Percentiles rank a stretch among this genome's conserved stretches.
Evolutionary conservation across 2,113 vertebrate species (phyloP).

Genomic region (Hippopotamus amphibius): DNA sequence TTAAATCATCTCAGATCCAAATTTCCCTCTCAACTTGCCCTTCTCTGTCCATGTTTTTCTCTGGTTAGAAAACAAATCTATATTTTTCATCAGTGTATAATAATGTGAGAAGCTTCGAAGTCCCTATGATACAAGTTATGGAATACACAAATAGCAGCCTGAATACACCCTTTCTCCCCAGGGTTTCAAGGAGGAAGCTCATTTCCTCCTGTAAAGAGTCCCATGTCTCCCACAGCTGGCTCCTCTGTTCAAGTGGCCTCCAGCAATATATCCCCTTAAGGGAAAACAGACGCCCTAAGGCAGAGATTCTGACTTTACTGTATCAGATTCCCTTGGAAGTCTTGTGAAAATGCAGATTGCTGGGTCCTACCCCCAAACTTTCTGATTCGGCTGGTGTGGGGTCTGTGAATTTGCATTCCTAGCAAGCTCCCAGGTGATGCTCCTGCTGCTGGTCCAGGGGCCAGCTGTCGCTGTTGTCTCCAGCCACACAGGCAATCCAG

Average conservation of each 20-base stretch:
- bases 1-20: background rate
- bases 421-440: background rate
- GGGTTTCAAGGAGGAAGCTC: background rate
- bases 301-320: background rate
- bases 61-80: background rate
- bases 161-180: background rate
- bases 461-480: background rate
- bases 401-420: background rate
- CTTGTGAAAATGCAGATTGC: background rate
- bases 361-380: background rate
- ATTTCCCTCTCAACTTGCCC: background rate
- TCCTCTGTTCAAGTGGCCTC: background rate
- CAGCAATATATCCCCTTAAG: background rate
- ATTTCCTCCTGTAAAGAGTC: background rate
- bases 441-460: background rate
- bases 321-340: background rate
- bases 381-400: too few species aligned
- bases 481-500: background rate
- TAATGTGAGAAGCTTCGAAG: background rate
- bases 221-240: fast-evolving
- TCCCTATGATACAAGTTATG: background rate
- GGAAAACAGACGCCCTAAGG: background rate
- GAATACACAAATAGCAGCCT: background rate
- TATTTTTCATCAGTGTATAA: background rate
- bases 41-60: background rate